Base-by-base conservation (phyloP, 2,113 vertebrate genomes). In the Plecotus auritus region DNA sequence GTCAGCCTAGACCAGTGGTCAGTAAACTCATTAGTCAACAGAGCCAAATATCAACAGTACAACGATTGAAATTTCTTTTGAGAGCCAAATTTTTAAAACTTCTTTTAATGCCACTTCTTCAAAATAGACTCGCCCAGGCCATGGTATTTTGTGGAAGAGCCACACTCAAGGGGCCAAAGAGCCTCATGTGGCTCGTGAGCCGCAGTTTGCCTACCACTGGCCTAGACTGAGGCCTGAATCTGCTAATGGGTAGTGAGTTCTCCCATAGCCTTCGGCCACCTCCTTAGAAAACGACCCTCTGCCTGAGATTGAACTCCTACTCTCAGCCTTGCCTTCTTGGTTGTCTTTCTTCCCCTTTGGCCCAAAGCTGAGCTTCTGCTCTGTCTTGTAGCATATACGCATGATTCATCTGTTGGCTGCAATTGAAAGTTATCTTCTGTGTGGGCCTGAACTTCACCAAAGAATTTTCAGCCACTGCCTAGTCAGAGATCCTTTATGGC, bases 361-460 rank as follows among this genome's bases (percentile, higher is more conserved):
- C 67, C 30, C 37, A 67, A 47, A 88, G 9, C 18, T 72, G 45
- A 88, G 32, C 32, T 91, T 95, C 20, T 85, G 18, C 30, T 26
- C 13, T 42, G 5, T 64, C 26, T 40, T 70, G 37, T 82, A 42
- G 11, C 37, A 45, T 9, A 26, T 16, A 59, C 7, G 37, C 7
- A n/a, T 59, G 13, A 72, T 85, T 67, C n/a, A 64, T 20, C 49
- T 81, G 2, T 37, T 94, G 49, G 49, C 37, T 94, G 10, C 45
- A 10, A 11, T 26, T 78, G 56, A 84, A 86, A 37, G 7, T 74
- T 47, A 74, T 69, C 49, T 88, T 81, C 86, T 49, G 3, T 83
- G 83, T 88, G 45, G 26, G 28, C 26, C 59, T 82, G 45, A 94
- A 77, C 80, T 96, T 90, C 69, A 92, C 28, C 64, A 74, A 83